Evolutionary conservation across 2,888 invertebrate species (phyloP).

Genomic region (Diadromus collaris): DNA sequence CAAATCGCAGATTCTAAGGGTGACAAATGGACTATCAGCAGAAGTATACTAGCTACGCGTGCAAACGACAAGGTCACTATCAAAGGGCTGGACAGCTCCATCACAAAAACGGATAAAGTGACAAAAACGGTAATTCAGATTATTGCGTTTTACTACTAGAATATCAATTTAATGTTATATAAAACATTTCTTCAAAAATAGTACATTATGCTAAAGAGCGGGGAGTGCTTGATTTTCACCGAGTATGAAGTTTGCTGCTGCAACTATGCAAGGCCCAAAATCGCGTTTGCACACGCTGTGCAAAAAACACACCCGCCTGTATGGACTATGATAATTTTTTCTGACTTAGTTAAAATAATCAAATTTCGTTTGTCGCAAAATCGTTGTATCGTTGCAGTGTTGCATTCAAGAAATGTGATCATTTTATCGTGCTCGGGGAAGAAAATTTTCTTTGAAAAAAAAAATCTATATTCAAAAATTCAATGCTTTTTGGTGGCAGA

Average conservation of each 20-base stretch:
- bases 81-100: slow-evolving; percentile 83
- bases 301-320: no score
- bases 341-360: no score
- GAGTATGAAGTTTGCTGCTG: no score
- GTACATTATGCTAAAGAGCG: no score
- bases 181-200: not conserved
- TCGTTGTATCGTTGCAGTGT: no score
- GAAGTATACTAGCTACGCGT: slow-evolving; percentile 84
- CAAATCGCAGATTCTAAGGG: slow-evolving; percentile 83
- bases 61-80: slow-evolving; percentile 80
- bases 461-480: not conserved
- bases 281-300: no score
- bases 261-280: no score
- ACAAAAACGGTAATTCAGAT: not conserved
- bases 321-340: no score
- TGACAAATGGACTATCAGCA: slow-evolving; percentile 84
- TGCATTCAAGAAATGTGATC: no score
- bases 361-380: no score
- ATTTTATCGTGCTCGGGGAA: no score
- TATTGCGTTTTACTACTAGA: not conserved
- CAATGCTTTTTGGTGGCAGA: slow-evolving; percentile 48
- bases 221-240: no score
- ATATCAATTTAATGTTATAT: not conserved
- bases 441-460: not conserved
- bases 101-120: not conserved